These are phyloP conservation scores for Zosterops borbonicus DNA, from an alignment of 2,113 vertebrate species.

Conservation along the genomic window DNA sequence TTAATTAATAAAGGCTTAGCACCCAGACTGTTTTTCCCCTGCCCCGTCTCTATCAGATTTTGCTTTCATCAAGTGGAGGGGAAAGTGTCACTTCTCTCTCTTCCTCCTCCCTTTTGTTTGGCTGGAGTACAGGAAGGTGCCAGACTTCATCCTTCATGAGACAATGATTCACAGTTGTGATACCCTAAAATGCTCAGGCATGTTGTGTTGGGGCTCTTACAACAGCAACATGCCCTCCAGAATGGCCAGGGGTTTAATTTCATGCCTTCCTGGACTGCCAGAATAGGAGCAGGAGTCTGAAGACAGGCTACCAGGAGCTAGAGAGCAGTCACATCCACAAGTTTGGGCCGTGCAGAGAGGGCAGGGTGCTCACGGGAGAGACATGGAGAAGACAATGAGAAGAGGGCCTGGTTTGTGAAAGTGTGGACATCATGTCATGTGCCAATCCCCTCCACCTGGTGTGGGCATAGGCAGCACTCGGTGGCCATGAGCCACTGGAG, in stretches of 20 bases:
- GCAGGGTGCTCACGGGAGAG: not conserved
- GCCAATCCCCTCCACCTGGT: not conserved
- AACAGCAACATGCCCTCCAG: not conserved
- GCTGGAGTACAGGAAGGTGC: constrained; percentile 4
- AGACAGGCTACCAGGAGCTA: not conserved
- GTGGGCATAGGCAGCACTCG: fast-evolving
- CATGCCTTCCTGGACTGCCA: not conserved
- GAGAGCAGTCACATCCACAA: fast-evolving
- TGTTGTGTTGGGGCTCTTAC: not conserved
- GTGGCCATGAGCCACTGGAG: fast-evolving
- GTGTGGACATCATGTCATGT: fast-evolving
- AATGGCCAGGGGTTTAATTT: not conserved
- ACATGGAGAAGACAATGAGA: fast-evolving
- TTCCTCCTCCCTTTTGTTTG: not conserved
- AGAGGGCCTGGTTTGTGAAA: fast-evolving
- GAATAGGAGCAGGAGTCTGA: not conserved
- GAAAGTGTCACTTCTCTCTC: not conserved
- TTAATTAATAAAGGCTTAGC: constrained; percentile 64
- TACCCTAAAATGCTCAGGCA: not conserved
- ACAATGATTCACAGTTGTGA: not conserved
- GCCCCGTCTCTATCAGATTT: not conserved
- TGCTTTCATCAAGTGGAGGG: constrained; percentile 10
- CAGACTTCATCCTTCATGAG: not conserved
- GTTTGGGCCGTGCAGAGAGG: not conserved
- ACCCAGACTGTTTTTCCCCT: not conserved